A percentile compares a stretch with the other conserved stretches of the same genome.
Evolutionary conservation across 92 coral and sea anemone genomes (phyloP).

Genomic region (Zoanthus sansibaricus): DNA sequence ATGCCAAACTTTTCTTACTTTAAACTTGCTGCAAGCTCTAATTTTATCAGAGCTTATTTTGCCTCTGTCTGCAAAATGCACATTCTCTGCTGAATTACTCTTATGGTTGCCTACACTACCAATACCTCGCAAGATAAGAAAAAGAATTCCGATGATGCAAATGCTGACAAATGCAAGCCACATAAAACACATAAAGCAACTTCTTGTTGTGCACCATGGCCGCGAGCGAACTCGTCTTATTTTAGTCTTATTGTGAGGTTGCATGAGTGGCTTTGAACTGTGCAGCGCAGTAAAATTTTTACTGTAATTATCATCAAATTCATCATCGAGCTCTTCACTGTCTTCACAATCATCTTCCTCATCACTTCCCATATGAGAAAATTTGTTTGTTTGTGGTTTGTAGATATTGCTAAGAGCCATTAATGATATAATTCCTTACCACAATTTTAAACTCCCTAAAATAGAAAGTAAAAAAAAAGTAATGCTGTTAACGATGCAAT

Average conservation of each 20-base stretch:
- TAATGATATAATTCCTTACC: background rate
- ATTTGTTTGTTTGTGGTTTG: slow-evolving; percentile 90
- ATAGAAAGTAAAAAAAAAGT: background rate
- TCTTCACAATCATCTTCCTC: slow-evolving; percentile 76
- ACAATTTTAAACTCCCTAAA: background rate
- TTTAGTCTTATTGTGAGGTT: slow-evolving; percentile 72
- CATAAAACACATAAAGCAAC: slow-evolving; percentile 83
- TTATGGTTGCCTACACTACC: slow-evolving; percentile 52
- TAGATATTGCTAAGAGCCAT: slow-evolving; percentile 95
- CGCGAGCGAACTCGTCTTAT: slow-evolving; percentile 76
- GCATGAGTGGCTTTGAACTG: slow-evolving; percentile 74
- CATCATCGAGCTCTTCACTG: slow-evolving; percentile 85
- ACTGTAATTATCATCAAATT: slow-evolving; percentile 69
- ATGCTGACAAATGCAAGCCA: slow-evolving; percentile 87
- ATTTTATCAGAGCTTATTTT: slow-evolving; percentile 53
- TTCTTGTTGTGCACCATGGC: slow-evolving; percentile 87
- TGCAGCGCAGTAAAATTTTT: slow-evolving; percentile 65
- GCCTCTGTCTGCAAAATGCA: slow-evolving; percentile 35
- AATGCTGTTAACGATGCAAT: too few species aligned
- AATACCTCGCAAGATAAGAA: slow-evolving; percentile 75
- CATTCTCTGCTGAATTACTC: slow-evolving; percentile 59
- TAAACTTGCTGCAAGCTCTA: slow-evolving; percentile 73
- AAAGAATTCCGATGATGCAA: slow-evolving; percentile 78
- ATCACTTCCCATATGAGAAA: slow-evolving; percentile 91
- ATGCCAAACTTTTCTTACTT: slow-evolving; percentile 81